These are phyloP conservation scores for Fukomys damarensis DNA, from an alignment of 2,113 vertebrate genomes.

Conservation along the genomic window DNA sequence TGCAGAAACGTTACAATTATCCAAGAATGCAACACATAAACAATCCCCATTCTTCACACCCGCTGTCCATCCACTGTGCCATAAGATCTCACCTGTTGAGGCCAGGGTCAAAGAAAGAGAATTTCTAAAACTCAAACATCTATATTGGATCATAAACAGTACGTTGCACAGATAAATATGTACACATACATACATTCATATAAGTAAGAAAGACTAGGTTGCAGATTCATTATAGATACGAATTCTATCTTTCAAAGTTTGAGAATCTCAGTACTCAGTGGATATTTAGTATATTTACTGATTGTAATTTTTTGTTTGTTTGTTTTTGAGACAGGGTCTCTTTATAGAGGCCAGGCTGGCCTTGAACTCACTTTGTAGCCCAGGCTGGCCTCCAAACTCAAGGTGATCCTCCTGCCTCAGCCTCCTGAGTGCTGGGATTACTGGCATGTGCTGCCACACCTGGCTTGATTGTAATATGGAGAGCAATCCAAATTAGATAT, in stretches of 20 bases:
- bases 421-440: neutral
- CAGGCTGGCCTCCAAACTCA: neutral
- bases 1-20: neutral
- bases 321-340: neutral
- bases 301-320: neutral
- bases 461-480: neutral
- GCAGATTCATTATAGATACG: constrained; percentile 13
- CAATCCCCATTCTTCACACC: neutral
- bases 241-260: constrained; percentile 46
- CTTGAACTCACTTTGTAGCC: neutral
- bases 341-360: neutral
- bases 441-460: neutral
- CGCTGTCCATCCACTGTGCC: neutral
- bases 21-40: neutral
- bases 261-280: neutral
- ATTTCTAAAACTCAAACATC: neutral
- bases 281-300: neutral
- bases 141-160: neutral
- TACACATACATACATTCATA: neutral
- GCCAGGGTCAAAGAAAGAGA: neutral
- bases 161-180: neutral
- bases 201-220: constrained; percentile 12
- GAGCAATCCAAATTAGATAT: neutral
- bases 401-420: neutral
- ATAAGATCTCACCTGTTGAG: neutral